Evolutionary conservation across 2,113 vertebrate species (phyloP), one percentile per base, ranked within the genome.

Genomic region (Pionites leucogaster): DNA sequence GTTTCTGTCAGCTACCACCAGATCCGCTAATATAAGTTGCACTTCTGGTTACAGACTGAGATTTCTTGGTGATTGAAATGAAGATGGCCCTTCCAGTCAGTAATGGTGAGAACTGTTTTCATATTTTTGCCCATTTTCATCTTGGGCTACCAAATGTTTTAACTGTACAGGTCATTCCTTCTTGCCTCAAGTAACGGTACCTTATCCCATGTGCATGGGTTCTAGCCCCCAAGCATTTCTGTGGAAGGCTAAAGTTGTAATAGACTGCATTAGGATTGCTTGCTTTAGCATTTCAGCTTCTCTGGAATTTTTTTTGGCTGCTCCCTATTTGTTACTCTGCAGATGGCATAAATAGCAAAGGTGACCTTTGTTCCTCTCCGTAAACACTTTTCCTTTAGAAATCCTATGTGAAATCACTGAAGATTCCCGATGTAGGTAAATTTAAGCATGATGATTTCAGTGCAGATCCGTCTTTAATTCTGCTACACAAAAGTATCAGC

Each of bases 11-110:
- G 37, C 35, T 83, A 49, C 52, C 44, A 52, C 35, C 16, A 82
- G 44, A 11, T 89, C 67, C 7, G 31, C 81, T 97, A 95, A 97
- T 82, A 9, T 8, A 35, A 93, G 70, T 91, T 95, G 70, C 62
- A 3, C 93, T 96, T 96, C 86, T 95, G 94, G 62, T 97, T 97
- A 85, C 96, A 97, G 96, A 96, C 81, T 97, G 95, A 97, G 81
- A 65, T 96, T 94, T 95, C 91, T 92, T 96, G 95, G 77, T 52
- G 93, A 69, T 82, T 82, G 91, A 93, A 71, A 57, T 91, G 96
- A 95, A 96, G 95, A 97, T 95, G 94, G 81, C 95, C 94, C 96
- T 89, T 92, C 93, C 93, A 95, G 83, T 92, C 92, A 95, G 94
- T 92, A 68, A 95, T 95, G 96, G 96, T 96, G 94, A 97, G 96